These are phyloP conservation scores for Neosilurus mollespiculum DNA, from an alignment of 2,797 vertebrate genomes.

Conservation along the genomic window DNA sequence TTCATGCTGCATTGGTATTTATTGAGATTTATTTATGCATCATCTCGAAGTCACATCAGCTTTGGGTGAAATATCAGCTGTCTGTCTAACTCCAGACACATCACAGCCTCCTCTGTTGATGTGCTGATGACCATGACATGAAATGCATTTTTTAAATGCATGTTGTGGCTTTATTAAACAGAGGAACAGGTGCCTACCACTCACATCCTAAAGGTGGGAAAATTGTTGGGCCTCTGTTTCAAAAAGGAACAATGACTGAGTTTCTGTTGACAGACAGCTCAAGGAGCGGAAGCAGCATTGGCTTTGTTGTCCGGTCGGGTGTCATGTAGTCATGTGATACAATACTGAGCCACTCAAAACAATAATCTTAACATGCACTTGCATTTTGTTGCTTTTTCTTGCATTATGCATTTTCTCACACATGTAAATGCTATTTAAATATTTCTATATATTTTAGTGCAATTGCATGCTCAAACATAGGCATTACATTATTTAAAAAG, in stretches of 20 bases:
- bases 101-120: slow-evolving; percentile 48
- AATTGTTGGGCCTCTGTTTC: slow-evolving; percentile 49
- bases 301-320: slow-evolving; percentile 71
- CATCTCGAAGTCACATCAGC: slow-evolving; percentile 17
- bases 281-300: slow-evolving; percentile 62
- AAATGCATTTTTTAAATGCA: slow-evolving; percentile 62
- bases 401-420: not conserved
- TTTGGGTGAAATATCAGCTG: slow-evolving; percentile 34
- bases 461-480: not conserved
- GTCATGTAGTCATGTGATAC: slow-evolving; percentile 60
- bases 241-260: slow-evolving; percentile 61
- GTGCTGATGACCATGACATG: slow-evolving; percentile 57
- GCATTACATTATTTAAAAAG: not conserved
- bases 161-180: slow-evolving; percentile 72
- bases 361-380: slow-evolving; percentile 44
- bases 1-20: not conserved
- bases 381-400: not conserved
- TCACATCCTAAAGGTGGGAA: slow-evolving; percentile 64
- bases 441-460: not conserved
- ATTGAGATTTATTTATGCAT: slow-evolving; percentile 2
- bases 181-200: slow-evolving; percentile 64
- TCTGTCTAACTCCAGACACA: slow-evolving; percentile 44
- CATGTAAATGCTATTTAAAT: not conserved
- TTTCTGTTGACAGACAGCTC: slow-evolving; percentile 66
- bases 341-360: slow-evolving; percentile 55